A percentile compares a stretch with the other conserved stretches of the same genome.
Evolutionary conservation across 2,113 vertebrate genomes (phyloP).

Genomic region (Carollia perspicillata): DNA sequence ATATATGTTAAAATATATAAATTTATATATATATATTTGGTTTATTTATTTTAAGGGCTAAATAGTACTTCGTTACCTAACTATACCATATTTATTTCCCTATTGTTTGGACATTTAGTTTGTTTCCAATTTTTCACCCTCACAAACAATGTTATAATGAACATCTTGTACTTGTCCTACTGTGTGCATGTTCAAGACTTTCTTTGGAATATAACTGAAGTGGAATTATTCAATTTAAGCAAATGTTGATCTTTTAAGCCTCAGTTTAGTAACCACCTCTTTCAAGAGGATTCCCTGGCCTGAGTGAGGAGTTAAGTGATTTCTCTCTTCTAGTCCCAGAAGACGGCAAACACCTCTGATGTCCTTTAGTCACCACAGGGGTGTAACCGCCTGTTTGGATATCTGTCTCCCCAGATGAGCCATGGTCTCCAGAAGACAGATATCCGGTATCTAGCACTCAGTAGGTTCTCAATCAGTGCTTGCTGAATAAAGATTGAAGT

Average conservation of each 20-base stretch:
- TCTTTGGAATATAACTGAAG: background rate
- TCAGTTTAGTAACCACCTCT: background rate
- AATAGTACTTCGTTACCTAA: background rate
- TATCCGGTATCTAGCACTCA: background rate
- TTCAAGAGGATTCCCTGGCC: background rate
- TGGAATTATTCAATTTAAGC: background rate
- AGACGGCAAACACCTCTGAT: background rate
- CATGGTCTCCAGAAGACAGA: background rate
- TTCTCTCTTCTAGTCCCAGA: background rate
- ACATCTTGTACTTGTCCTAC: background rate
- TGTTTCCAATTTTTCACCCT: background rate
- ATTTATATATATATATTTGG: background rate
- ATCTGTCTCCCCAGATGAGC: background rate
- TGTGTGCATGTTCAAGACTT: background rate
- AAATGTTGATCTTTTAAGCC: background rate
- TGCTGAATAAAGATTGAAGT: background rate
- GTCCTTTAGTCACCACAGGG: background rate
- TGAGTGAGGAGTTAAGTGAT: background rate
- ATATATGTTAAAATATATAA: too few species aligned
- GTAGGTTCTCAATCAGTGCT: background rate
- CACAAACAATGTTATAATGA: background rate
- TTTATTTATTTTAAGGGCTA: background rate
- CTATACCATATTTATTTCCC: background rate
- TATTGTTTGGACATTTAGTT: background rate
- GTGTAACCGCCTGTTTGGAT: background rate